These are phyloP conservation scores for Cremastobaeus sp. DNA, from an alignment of 2,888 invertebrate genomes.

Conservation along the genomic window DNA sequence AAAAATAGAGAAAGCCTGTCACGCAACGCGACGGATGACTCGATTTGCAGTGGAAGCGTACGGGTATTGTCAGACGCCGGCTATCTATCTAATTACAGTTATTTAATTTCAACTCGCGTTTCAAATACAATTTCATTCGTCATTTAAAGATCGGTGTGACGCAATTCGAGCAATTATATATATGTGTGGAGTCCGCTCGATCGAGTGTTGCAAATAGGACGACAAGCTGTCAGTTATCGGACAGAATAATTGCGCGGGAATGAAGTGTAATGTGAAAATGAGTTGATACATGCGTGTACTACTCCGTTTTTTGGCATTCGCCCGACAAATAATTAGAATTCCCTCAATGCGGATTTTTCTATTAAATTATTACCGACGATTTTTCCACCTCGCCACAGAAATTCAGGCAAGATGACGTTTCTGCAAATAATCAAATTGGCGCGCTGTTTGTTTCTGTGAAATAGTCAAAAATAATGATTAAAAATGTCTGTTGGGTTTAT, in stretches of 20 bases:
- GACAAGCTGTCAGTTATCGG: constrained; percentile 20
- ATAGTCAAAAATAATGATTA: too few species aligned
- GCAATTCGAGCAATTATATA: constrained; percentile 35
- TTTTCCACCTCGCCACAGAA: too few species aligned
- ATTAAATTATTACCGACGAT: too few species aligned
- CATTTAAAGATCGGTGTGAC: constrained; percentile 39
- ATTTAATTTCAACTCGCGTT: constrained; percentile 42
- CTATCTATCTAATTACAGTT: constrained; percentile 53
- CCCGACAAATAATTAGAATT: too few species aligned
- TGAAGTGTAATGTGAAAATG: constrained; percentile 9
- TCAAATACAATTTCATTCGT: constrained; percentile 47
- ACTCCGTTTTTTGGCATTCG: too few species aligned
- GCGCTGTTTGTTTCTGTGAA: too few species aligned
- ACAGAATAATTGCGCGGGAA: constrained; percentile 15
- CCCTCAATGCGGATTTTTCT: too few species aligned
- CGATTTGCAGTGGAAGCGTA: constrained; percentile 47
- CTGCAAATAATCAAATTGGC: too few species aligned
- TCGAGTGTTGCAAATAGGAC: constrained; percentile 16
- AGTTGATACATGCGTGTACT: too few species aligned
- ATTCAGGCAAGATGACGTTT: too few species aligned
- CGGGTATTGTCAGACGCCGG: constrained; percentile 47
- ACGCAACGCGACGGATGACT: constrained; percentile 30
- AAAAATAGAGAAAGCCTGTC: constrained; percentile 29
- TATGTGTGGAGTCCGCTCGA: background rate
- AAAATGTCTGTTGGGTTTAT: too few species aligned